Evolutionary conservation across 2,888 invertebrate species (phyloP), one percentile per base, ranked within the genome.

Genomic region (Arge pagana): DNA sequence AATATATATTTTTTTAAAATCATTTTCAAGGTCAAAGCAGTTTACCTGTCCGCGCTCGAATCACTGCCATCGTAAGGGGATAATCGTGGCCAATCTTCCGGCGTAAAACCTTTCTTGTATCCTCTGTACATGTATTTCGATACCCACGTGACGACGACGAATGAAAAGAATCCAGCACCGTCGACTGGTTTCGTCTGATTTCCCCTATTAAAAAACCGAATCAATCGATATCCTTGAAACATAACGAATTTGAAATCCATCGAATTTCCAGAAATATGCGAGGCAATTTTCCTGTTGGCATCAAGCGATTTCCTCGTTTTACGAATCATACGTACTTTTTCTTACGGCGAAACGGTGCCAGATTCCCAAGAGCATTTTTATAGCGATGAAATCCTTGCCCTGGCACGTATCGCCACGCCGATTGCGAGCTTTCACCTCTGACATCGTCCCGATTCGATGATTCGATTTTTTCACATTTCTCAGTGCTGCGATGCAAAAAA

Each of bases 141-240:
- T 60, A 82, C 67, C 83, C 83, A 83, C 16, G 79, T 74, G 57
- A 78, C 80, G 13, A 78, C 79, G 33, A 80, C 69, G 54, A 78
- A 78, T 2, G 80, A 81, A 58, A 80, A 74, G 58, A 80, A 75
- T 4, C 80, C 81, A 4, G 79, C 77, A 45, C 66, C 67, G 42
- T 81, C 79, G 19, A 80, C 71, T 0, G 79, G 78, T 67, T 77
- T 75, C 43, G 53, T 63, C 50, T 65, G 63, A 43, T 66, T 65
- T 3, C 64, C 56, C 10, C 71, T 71, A 59, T 7, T 57, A 55
- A 48, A 39, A 6, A n/a, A n/a, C n/a, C n/a, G n/a, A n/a, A n/a
- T 21, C 6, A 28, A 23, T 52, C 26, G 10, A 40, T 7, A 39
- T n/a, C n/a, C n/a, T n/a, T n/a, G n/a, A n/a, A n/a, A n/a, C n/a